A percentile compares a stretch with the other conserved stretches of the same genome.
Evolutionary conservation across 2,888 invertebrate species (phyloP).

Genomic region (Chrysolina haemoptera): DNA sequence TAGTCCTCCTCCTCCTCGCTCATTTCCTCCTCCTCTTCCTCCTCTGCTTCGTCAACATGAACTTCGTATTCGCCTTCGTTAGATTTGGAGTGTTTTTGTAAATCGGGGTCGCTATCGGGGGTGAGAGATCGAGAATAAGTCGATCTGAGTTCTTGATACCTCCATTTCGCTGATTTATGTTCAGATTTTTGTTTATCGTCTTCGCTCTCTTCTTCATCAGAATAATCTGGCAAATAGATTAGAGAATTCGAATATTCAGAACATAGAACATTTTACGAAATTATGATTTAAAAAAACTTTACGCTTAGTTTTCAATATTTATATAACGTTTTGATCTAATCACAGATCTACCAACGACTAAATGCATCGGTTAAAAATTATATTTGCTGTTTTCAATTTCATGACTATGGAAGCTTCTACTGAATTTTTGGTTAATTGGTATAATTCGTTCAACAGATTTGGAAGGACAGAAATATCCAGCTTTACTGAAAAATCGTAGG

Average conservation of each 20-base stretch:
- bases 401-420: no score
- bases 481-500: no score
- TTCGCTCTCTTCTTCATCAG: slow-evolving; percentile 66
- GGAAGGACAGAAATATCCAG: no score
- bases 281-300: no score
- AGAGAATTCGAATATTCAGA: background rate
- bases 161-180: slow-evolving; percentile 58
- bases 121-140: slow-evolving; percentile 64
- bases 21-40: slow-evolving; percentile 68
- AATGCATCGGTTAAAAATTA: no score
- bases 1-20: slow-evolving; percentile 66
- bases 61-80: slow-evolving; percentile 59
- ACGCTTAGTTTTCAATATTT: no score
- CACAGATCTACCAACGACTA: no score
- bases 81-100: slow-evolving; percentile 51
- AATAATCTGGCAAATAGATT: slow-evolving; percentile 58
- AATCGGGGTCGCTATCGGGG: slow-evolving; percentile 61
- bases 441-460: no score
- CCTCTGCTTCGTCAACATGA: slow-evolving; percentile 61
- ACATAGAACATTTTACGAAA: no score
- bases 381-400: no score
- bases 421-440: no score
- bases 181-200: slow-evolving; percentile 55
- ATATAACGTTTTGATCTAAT: no score
- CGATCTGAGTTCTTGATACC: slow-evolving; percentile 65